Evolutionary conservation across 92 coral and sea anemone genomes (phyloP), one percentile per base, ranked within the genome.

Genomic region (Zoanthus sociatus): DNA sequence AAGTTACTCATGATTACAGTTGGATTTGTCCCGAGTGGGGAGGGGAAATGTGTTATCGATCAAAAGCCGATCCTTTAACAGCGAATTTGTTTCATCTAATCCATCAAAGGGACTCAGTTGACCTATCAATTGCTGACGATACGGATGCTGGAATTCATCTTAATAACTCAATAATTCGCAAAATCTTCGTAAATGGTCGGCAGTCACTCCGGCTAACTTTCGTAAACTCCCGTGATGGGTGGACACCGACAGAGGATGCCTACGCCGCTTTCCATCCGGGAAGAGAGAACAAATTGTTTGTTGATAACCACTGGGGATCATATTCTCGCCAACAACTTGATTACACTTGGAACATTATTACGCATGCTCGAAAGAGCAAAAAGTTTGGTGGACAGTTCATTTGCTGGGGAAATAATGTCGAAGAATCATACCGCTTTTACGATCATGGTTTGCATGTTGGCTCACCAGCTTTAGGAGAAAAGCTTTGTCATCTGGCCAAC

Each of bases 391-490:
- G 99, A 37, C 86, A 87, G 86, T 71, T 93, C 37, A 95, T 97
- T 45, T 97, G 99, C 71, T 97, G 99, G 99, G 99, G 99, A 46
- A 93, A 93, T 75, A 86, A 90, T 26, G 94, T 95, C 21, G 60
- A 82, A 68, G 73, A 83, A 4, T 93, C 98, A 54, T 97, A 97
- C 77, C 91, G 99, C 67, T 95, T 89, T 82, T 97, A 95, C 71
- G 99, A 97, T 72, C 99, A 97, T 37, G 99, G 99, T 6, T 96
- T 97, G 7, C 99, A 97, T 51, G 92, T 88, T 42, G 99, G 99
- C n/a, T 89, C 97, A 12, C 99, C 99, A n/a, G 94, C 99, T 18
- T 64, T 82, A 9, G 97, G 92, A 42, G 86, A 84, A 58, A 96
- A 97, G 85, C 95, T 95, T 8, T 97, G 99, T 79, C 95, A 95